phyloP scores from a whole-genome alignment of 2,888 invertebrate genomes.

The Caenorhabditis wallacei region DNA sequence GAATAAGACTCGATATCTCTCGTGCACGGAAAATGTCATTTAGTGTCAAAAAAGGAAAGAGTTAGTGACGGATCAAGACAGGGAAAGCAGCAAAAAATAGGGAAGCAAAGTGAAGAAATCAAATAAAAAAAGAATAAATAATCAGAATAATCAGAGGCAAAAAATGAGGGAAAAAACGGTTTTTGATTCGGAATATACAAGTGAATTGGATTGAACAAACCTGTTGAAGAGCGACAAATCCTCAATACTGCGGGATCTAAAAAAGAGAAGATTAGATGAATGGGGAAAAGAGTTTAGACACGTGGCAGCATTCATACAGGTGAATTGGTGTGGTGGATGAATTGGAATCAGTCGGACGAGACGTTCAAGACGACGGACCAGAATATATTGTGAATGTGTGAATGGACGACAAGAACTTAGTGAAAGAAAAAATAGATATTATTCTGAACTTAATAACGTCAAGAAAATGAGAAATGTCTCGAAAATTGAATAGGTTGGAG shows the following conservation, averaged over 20 bases:
- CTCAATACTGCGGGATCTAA: conserved; percentile 83
- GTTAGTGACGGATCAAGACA: conserved; percentile 43
- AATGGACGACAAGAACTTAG: conserved; percentile 48
- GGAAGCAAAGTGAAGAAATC: conserved; percentile 32
- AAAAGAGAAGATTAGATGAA: conserved; percentile 64
- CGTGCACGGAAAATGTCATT: conserved; percentile 43
- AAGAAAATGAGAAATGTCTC: not conserved
- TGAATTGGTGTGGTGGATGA: conserved; percentile 40
- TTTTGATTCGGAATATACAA: conserved; percentile 15
- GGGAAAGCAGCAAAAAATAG: conserved; percentile 33
- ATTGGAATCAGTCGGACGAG: conserved; percentile 42
- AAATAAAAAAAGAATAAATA: conserved; percentile 39
- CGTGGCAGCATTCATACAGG: conserved; percentile 60
- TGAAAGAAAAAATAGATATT: conserved; percentile 21
- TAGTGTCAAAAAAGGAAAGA: conserved; percentile 48
- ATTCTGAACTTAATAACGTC: conserved; percentile 10
- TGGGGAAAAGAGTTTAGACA: conserved; percentile 23
- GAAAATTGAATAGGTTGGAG: conserved; percentile 11
- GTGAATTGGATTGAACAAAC: conserved; percentile 71
- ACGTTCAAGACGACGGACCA: conserved; percentile 37
- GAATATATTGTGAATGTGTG: conserved; percentile 4
- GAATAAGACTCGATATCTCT: conserved; percentile 1
- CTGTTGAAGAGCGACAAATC: conserved; percentile 84
- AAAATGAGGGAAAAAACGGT: too few relatives aligned
- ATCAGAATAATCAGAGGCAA: conserved; percentile 48